Evolutionary conservation across 1,140 invertebrate species (phyloP), one percentile per base, ranked within the genome.

Genomic region (Ericerus pela): DNA sequence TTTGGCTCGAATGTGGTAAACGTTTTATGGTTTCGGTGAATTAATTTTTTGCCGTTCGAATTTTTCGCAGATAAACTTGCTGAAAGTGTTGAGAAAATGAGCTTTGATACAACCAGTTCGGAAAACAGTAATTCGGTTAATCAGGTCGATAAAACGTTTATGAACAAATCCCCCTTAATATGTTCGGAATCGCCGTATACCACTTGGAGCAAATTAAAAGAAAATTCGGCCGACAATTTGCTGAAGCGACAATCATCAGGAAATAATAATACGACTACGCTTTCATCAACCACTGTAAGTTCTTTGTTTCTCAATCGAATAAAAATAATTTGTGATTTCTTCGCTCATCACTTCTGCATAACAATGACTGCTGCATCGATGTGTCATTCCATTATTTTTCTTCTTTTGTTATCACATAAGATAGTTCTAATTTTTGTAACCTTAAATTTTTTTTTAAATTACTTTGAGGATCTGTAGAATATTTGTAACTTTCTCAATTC

Each of bases 191-290:
- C 81, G 54, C 76, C 77, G 59, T 82, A 85, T 64, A 88, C 84
- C 41, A 86, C 85, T 4, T 84, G 85, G 84, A 83, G 82, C 69
- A 88, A 88, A 67, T 69, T 88, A 60, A 84, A 84, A 69, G 79
- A 79, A 20, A 30, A 57, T 62, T 73, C 31, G 1, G 18, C 33
- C 22, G 54, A 52, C 11, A 5, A 66, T 68, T 54, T 69, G 54
- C 64, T 74, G 66, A 57, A 59, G 20, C 16, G 73, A 52, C 64
- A 67, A 59, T 78, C 37, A 18, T 85, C 83, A 29, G 82, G 83
- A 53, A 85, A 86, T 64, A 86, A 86, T 63, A 85, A 86, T 67
- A 76, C 72, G 18, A 70, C 69, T 47, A 65, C 30, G 67, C 63
- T 70, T 68, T 64, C 37, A 12, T 53, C 29, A 12, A 29, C 26